Base-by-base conservation (phyloP, 2,113 vertebrate species). In the Chamaea fasciata region DNA sequence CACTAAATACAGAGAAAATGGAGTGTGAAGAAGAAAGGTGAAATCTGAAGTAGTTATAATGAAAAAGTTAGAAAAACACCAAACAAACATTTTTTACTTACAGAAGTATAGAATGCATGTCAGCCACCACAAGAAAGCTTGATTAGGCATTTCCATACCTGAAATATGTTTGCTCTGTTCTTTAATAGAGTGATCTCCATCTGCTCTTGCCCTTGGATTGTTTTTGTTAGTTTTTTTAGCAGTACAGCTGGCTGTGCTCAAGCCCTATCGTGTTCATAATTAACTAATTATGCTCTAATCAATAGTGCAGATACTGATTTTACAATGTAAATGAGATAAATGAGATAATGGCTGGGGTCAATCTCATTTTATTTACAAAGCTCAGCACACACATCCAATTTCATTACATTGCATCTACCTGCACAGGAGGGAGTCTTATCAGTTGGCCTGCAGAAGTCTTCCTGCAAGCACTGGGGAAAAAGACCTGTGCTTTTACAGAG, bases 201-300 rank as follows among this genome's bases (percentile, higher is more conserved):
- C 96, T 98, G 96, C 95, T 97, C 90, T 56, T 96, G 97, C 79
- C 96, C 96, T 98, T 97, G 96, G 87, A 97, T 90, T 95, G 77
- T 83, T 98, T 97, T 82, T 89, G 89, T 87, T 80, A 69, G 75
- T 23, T 81, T 90, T 82, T 90, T 96, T 68, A 95, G 75, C 91
- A 96, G 80, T 83, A 92, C 53, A 90, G 87, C 96, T 96, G 95
- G 94, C 96, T 98, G 94, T 90, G 96, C 92, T 95, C 87, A 94
- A 87, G 73, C 73, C 86, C 83, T 69, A 95, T 94, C 83, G 94
- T 91, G 56, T 90, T 97, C 92, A 96, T 98, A 98, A 98, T 99
- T 98, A 98, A 98, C 97, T 98, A 98, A 98, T 99, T 98, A 98
- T 82, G 87, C 82, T 96, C 97, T 98, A 98, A 99, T 99, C 98